These are phyloP conservation scores for Trachurus trachurus DNA, from an alignment of 2,797 vertebrate species.

Conservation along the genomic window DNA sequence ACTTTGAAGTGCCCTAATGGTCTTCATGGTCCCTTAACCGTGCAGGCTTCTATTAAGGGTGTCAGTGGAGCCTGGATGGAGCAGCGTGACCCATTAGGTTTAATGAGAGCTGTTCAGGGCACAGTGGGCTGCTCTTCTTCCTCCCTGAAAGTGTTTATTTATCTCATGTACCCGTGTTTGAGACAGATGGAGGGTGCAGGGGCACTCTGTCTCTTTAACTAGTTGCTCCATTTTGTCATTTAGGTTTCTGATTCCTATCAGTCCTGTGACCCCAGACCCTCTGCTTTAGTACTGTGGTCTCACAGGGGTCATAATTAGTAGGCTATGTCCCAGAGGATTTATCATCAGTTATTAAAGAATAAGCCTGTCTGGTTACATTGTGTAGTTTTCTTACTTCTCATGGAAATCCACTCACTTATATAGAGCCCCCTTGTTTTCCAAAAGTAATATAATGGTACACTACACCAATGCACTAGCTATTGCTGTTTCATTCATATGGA, in stretches of 20 bases:
- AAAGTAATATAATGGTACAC: not conserved
- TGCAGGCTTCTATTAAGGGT: constrained; percentile 82
- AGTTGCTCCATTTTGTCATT: constrained; percentile 1
- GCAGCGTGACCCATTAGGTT: constrained; percentile 83
- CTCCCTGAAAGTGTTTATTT: constrained; percentile 74
- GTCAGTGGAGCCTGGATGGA: constrained; percentile 83
- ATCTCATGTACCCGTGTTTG: constrained; percentile 61
- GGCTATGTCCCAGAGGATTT: not conserved
- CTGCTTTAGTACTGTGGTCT: not conserved
- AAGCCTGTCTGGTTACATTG: not conserved
- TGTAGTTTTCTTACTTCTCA: not conserved
- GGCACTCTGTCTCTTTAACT: constrained; percentile 20
- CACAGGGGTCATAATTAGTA: not conserved
- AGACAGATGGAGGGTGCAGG: constrained; percentile 27
- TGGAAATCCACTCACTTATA: not conserved
- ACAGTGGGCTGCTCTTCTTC: constrained; percentile 76
- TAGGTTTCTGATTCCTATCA: constrained; percentile 35
- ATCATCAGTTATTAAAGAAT: not conserved
- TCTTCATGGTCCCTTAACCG: constrained; percentile 81
- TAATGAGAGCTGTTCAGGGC: constrained; percentile 81
- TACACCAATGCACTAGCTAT: not conserved
- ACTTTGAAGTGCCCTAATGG: constrained; percentile 87
- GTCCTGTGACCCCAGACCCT: constrained; percentile 6
- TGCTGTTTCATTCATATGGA: not conserved
- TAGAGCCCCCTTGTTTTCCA: not conserved